Evolutionary conservation across 2,888 invertebrate genomes (phyloP), one percentile per base, ranked within the genome.

Genomic region (Nomada fucata): DNA sequence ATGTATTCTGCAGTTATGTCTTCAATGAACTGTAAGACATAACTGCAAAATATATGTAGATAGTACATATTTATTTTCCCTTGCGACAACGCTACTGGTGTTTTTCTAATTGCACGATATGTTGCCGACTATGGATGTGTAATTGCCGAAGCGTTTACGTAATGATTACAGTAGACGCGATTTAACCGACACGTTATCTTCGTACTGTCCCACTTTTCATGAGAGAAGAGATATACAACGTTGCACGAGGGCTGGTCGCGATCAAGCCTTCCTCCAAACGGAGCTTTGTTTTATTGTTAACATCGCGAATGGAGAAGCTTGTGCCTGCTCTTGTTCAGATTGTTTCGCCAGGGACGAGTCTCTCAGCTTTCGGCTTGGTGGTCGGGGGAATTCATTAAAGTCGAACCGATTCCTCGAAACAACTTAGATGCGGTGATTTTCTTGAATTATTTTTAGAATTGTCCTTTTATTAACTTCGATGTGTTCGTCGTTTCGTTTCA

Each of bases 61-160:
- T 36, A 36, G 36, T 0, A 36, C 36, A 36, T 36, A 36, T 36
- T 36, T 36, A 36, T 36, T 36, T 36, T 36, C 36, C 36, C 36
- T 36, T 36, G 36, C 36, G 36, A 36, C 36, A 36, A 36, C 36
- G 36, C 36, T 36, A 36, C 7, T 60, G 44, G 73, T 55, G 59
- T 81, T 60, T 84, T 81, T 84, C 71, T 79, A 84, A 84, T 79
- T 74, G 59, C 47, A 71, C 67, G 61, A 70, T 76, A 47, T 64
- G 47, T 55, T 67, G n/a, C 59, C 74, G 52, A 64, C 55, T 60
- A 70, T 78, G 70, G 72, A 78, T 86, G 53, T 57, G 44, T 67
- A 77, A 85, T 83, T 81, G 76, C 57, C 61, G 55, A 70, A 67
- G 77, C 61, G 61, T 88, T 88, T 88, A 86, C 80, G 80, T 86